These are phyloP conservation scores for Aelia acuminata DNA, from an alignment of 2,888 invertebrate genomes.

Conservation along the genomic window DNA sequence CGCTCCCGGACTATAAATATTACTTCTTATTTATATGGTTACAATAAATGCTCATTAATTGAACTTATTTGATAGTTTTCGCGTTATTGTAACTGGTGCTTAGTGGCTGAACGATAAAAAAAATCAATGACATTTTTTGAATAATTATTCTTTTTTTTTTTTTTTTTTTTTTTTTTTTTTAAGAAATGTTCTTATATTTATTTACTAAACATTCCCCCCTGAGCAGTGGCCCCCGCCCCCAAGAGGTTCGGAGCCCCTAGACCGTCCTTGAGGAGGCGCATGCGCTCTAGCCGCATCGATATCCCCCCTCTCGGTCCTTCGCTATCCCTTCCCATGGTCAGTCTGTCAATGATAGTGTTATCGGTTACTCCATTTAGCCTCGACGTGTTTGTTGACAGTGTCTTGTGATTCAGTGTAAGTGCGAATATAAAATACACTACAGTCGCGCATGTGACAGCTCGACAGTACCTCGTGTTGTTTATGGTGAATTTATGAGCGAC, in stretches of 20 bases:
- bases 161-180: too few species aligned
- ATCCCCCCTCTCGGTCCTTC: slow-evolving; percentile 36
- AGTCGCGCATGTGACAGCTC: background rate
- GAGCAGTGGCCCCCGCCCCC: slow-evolving; percentile 1
- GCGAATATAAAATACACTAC: background rate
- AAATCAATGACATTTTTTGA: too few species aligned
- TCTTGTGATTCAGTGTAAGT: background rate
- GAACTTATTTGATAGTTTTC: too few species aligned
- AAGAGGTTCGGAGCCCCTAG: slow-evolving; percentile 40
- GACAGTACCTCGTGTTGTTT: background rate
- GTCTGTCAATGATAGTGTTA: background rate
- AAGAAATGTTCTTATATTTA: background rate
- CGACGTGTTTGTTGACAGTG: background rate
- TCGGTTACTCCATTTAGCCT: too few species aligned
- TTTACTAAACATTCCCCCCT: background rate
- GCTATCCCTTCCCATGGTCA: slow-evolving; percentile 34
- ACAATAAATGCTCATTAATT: too few species aligned
- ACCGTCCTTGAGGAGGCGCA: slow-evolving; percentile 46
- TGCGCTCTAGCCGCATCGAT: slow-evolving; percentile 50
- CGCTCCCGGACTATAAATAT: too few species aligned
- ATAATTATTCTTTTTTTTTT: too few species aligned
- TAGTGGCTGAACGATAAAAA: too few species aligned
- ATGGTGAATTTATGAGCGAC: slow-evolving; percentile 1
- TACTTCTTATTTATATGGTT: too few species aligned
- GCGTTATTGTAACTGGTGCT: too few species aligned